Evolutionary conservation across 2,888 invertebrate species (phyloP), one percentile per base, ranked within the genome.

Genomic region (Callyntrura guangdongensis): DNA sequence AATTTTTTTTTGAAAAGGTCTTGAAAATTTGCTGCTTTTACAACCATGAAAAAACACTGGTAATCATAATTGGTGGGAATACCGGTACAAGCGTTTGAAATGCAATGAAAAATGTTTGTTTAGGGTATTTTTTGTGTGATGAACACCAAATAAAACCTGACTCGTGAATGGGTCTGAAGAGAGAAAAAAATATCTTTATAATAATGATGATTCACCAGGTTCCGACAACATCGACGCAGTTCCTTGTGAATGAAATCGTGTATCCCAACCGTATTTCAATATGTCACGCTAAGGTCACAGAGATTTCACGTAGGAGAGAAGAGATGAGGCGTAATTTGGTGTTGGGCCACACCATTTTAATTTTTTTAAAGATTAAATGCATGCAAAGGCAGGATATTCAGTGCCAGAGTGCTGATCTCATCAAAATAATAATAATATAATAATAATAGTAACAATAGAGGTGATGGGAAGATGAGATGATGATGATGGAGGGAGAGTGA

Each of bases 251-350:
- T 74, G 83, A 82, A 88, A 82, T 11, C 20, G 74, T 67, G 72
- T 61, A 47, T 49, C 84, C 5, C 45, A 53, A 53, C 56, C 14
- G 47, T 22, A 27, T 86, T 86, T 79, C 27, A 89, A 89, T 79
- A 82, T 90, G 90, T 90, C 90, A 90, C 53, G 85, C 36, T 81
- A 90, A 90, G 90, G 86, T 90, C 90, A 86, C 25, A 47, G 27
- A 14, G 25, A 27, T 61, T 81, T 61, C n/a, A 81, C 61, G 81
- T 81, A 59, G 81, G 81, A 22, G 77, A 77, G 53, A 14, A 49
- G 4, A 25, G 0, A 77, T 53, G 20, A 36, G 36, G 74, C 17
- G 17, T 17, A 67, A 45, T 47, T 8, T 47, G 49, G 74, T 74
- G 74, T 3, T 36, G 17, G 22, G 27, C 27, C 45, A 36, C 36